Percentiles rank a stretch among this genome's conserved stretches.
These are phyloP conservation scores for Perognathus longimembris DNA, from an alignment of 2,113 vertebrate genomes.

Conservation along the genomic window DNA sequence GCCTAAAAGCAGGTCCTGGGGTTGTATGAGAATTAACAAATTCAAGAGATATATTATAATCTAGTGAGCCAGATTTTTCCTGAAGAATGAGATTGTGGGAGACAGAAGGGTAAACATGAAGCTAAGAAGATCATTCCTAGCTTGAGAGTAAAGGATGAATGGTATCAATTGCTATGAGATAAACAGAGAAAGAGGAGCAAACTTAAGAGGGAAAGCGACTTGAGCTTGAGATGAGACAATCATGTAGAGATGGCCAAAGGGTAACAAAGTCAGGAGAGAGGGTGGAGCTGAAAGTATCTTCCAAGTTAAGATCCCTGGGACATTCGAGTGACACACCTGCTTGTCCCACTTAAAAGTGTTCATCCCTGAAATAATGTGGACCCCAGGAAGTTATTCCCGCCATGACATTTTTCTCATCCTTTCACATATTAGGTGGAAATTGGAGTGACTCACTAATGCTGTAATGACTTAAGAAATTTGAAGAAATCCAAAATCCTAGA, in stretches of 20 bases:
- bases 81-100: not conserved
- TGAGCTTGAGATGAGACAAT: not conserved
- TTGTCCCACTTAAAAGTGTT: not conserved
- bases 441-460: not conserved
- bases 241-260: not conserved
- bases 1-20: not conserved
- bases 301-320: not conserved
- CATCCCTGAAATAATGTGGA: not conserved
- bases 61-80: not conserved
- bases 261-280: not conserved
- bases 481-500: not conserved
- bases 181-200: not conserved
- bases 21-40: not conserved
- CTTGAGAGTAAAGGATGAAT: not conserved
- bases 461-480: not conserved
- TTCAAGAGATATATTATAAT: not conserved
- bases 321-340: not conserved
- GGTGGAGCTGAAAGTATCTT: not conserved
- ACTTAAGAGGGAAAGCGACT: not conserved
- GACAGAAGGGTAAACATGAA: not conserved
- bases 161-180: not conserved
- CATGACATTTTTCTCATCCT: not conserved
- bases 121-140: not conserved
- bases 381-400: not conserved
- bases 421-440: not conserved